Base-by-base conservation (phyloP, 2,113 vertebrate genomes). In the Pyrgilauda ruficollis region DNA sequence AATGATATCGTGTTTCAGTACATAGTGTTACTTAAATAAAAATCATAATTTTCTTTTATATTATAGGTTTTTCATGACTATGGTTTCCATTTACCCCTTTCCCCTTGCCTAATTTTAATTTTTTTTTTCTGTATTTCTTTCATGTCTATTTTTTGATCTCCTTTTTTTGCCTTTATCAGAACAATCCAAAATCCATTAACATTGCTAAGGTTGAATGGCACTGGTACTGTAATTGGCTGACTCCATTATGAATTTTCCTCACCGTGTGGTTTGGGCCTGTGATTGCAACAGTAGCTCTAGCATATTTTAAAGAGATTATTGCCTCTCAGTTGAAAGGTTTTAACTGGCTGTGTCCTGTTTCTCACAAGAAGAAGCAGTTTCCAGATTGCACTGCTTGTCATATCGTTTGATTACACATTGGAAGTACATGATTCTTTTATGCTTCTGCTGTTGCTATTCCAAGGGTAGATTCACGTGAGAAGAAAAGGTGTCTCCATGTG, bases 381-480 rank as follows among this genome's bases (percentile, higher is more conserved):
- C 11, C 24, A 44, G 31, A n/a, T 79, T 84, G 28, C 68, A 26
- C 13, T 89, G 8, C 49, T 64, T 73, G 41, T 68, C 10, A 2
- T 56, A 3, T 30, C 10, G 49, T 85, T 85, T 37, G n/a, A 0
- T 75, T 79, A 27, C 0, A 0, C 6, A 3, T 77, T 74, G 43
- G 68, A 90, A 63, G 39, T 86, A 9, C 0, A 0, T 37, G 21
- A n/a, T 64, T 61, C 15, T 88, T 84, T 35, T 46, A 67, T 43
- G 24, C 23, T 58, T 83, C 58, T 88, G 39, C 35, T 64, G 18
- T 53, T 90, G 27, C 41, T 93, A 79, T 83, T 79, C 47, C 18
- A 39, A 73, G 41, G 11, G 26, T 73, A 52, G 53, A 16, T 69
- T 52, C 4, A 53, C 3, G 2, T 61, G 39, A 70, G n/a, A 72